Evolutionary conservation across 2,113 vertebrate species (phyloP).

Genomic region (Chascanopsetta lugubris): DNA sequence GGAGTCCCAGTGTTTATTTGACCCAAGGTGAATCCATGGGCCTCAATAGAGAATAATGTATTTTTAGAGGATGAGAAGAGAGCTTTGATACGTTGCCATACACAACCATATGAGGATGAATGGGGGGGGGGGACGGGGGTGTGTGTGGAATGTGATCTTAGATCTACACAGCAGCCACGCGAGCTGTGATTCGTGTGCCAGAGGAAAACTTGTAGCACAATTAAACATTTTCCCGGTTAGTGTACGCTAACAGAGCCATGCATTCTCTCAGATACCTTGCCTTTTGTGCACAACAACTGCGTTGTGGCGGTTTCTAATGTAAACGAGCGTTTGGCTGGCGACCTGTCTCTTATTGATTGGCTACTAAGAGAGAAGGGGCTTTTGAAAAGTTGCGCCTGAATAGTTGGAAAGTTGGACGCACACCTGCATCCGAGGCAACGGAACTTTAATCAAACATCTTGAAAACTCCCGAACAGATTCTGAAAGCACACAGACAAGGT

Average conservation of each 20-base stretch:
- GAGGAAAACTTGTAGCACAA: slow-evolving; percentile 25
- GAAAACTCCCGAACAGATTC: slow-evolving; percentile 64
- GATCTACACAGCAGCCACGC: slow-evolving; percentile 18
- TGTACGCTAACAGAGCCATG: slow-evolving; percentile 31
- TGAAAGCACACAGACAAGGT: slow-evolving; percentile 69
- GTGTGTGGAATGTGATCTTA: slow-evolving; percentile 32
- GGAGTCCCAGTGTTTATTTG: slow-evolving; percentile 19
- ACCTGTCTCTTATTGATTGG: slow-evolving; percentile 50
- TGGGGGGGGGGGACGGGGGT: background rate
- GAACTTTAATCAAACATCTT: slow-evolving; percentile 74
- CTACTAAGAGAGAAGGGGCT: slow-evolving; percentile 34
- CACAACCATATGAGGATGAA: slow-evolving; percentile 12
- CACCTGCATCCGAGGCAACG: slow-evolving; percentile 50
- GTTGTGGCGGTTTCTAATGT: slow-evolving; percentile 46
- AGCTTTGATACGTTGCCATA: slow-evolving; percentile 35
- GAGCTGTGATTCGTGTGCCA: slow-evolving; percentile 51
- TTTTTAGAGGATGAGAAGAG: slow-evolving; percentile 16
- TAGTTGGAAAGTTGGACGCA: slow-evolving; percentile 64
- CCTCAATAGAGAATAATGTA: slow-evolving; percentile 30
- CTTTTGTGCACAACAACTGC: slow-evolving; percentile 54
- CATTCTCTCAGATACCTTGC: slow-evolving; percentile 44
- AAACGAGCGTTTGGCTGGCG: slow-evolving; percentile 47
- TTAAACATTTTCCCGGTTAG: slow-evolving; percentile 24
- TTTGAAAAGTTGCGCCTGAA: slow-evolving; percentile 71
- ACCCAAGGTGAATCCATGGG: slow-evolving; percentile 46